These are phyloP conservation scores for Globodera ellingtonae DNA, from an alignment of 1,140 invertebrate genomes.

Conservation along the genomic window DNA sequence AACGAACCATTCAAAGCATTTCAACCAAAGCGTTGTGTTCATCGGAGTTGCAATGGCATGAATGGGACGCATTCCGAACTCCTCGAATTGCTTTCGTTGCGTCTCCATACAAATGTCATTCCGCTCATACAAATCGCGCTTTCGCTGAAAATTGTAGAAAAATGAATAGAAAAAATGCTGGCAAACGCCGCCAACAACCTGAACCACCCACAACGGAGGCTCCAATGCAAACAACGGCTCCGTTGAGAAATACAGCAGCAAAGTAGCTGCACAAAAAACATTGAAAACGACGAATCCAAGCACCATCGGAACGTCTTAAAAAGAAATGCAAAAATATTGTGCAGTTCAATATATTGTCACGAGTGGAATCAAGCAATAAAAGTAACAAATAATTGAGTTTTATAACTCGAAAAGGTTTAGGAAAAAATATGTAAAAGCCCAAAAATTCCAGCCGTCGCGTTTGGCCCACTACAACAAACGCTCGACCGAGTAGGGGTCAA, in stretches of 20 bases:
- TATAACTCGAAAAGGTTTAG: too few species aligned
- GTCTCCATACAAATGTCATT: slow-evolving; percentile 15
- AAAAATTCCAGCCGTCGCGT: too few species aligned
- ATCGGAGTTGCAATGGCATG: neutral
- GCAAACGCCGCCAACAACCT: neutral
- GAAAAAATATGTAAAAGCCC: too few species aligned
- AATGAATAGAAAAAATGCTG: neutral
- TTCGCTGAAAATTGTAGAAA: slow-evolving; percentile 11
- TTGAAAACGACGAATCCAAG: neutral
- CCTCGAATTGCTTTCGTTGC: neutral
- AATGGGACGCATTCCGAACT: slow-evolving; percentile 11
- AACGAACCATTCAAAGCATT: slow-evolving; percentile 16
- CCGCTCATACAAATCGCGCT: slow-evolving; percentile 19
- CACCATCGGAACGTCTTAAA: neutral
- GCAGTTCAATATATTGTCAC: too few species aligned
- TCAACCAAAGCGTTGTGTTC: slow-evolving; percentile 15
- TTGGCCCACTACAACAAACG: too few species aligned
- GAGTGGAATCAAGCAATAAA: too few species aligned
- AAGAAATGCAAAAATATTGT: too few species aligned
- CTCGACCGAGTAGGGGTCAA: too few species aligned
- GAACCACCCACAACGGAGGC: neutral
- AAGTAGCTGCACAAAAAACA: neutral
- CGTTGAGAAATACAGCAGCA: neutral
- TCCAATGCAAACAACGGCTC: neutral
- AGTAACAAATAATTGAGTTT: too few species aligned